Percentiles rank a stretch among this genome's conserved stretches.
phyloP scores from a whole-genome alignment of 2,888 invertebrate species.

The Andricus quercusramuli region DNA sequence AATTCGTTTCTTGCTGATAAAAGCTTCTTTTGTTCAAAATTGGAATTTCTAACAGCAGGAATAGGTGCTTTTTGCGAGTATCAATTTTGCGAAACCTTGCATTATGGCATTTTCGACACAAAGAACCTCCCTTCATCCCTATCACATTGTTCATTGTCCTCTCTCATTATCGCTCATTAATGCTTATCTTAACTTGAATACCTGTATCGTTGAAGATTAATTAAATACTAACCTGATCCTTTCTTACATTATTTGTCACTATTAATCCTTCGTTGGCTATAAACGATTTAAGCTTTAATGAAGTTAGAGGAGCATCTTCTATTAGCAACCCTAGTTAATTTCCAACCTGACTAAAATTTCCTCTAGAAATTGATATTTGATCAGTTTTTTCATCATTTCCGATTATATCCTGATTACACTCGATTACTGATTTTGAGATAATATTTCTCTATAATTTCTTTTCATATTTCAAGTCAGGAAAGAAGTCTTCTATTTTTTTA shows the following conservation, averaged over 20 bases:
- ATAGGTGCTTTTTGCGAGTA: not conserved
- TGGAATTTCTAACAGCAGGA: not conserved
- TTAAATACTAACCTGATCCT: conserved; percentile 7
- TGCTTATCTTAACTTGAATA: conserved; percentile 25
- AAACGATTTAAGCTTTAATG: conserved; percentile 25
- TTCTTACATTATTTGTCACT: conserved; percentile 35
- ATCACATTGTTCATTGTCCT: conserved; percentile 26
- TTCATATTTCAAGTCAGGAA: not conserved
- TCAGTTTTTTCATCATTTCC: not conserved
- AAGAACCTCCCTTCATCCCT: not conserved
- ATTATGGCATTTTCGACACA: not conserved
- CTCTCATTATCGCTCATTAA: conserved; percentile 13
- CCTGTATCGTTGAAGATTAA: conserved; percentile 20
- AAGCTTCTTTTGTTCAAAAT: not conserved
- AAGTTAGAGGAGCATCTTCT: conserved; percentile 23
- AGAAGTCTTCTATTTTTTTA: not conserved
- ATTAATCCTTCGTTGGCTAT: conserved; percentile 26
- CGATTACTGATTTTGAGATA: not conserved
- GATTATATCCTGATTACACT: not conserved
- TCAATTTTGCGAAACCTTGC: not conserved
- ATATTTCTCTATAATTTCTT: not conserved
- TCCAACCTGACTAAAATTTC: not conserved
- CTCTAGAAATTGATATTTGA: not conserved
- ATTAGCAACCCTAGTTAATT: not conserved
- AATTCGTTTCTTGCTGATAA: not conserved